A percentile compares a stretch with the other conserved stretches of the same genome.
Conservation (phyloP, 2,888 invertebrate genomes). For the Hecatera dysodea region DNA sequence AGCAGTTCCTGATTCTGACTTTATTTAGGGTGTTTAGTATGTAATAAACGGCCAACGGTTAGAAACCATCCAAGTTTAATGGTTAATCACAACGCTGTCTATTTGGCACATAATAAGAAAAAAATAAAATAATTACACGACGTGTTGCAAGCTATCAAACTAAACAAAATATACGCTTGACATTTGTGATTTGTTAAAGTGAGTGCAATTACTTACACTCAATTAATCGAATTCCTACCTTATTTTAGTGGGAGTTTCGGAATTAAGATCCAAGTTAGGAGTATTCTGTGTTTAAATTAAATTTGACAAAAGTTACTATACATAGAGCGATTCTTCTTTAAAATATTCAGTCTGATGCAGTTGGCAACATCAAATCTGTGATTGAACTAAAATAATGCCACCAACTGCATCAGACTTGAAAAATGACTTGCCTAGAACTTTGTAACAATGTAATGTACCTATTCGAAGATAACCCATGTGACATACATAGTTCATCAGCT, state of each 20-base stretch:
- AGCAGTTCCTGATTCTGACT: neutral
- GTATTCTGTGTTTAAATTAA: neutral
- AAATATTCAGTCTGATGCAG: neutral
- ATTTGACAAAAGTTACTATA: neutral
- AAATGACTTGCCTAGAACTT: no score
- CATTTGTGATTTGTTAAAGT: slow-evolving; percentile 53
- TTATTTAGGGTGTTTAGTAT: slow-evolving; percentile 6
- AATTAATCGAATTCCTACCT: slow-evolving; percentile 52
- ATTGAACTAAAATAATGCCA: no score
- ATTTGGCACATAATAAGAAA: neutral
- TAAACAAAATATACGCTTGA: slow-evolving; percentile 31
- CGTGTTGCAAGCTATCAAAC: slow-evolving; percentile 14
- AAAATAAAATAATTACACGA: neutral
- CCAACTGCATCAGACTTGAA: no score
- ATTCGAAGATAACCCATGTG: no score
- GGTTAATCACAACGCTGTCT: no score
- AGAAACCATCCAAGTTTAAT: no score
- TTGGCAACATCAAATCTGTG: neutral
- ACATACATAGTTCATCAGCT: no score
- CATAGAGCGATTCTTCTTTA: neutral
- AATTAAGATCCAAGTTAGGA: slow-evolving; percentile 3
- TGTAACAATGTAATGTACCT: no score
- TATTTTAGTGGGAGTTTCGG: slow-evolving; percentile 10
- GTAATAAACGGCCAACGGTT: neutral
- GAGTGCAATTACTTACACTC: slow-evolving; percentile 43